Evolutionary conservation across 2,113 vertebrate species (phyloP).

Genomic region (Colinus virginianus): DNA sequence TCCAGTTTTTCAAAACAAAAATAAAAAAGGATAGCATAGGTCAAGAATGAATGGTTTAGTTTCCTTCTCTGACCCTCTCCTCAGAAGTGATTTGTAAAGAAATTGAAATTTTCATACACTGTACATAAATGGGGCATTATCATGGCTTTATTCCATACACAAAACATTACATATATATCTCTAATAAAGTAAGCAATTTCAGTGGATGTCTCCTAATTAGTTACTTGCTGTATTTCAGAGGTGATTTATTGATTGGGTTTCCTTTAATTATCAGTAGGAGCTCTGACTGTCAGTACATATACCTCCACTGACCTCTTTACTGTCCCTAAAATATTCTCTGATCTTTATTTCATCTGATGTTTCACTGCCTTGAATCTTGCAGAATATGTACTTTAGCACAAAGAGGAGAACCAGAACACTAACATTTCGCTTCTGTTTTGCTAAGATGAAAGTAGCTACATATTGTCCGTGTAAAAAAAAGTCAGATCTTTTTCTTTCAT

Average conservation of each 20-base stretch:
- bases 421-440: not conserved
- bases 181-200: conserved; percentile 46
- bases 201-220: not conserved
- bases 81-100: conserved; percentile 42
- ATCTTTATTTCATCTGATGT: not conserved
- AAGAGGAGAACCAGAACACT: not conserved
- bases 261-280: conserved; percentile 35
- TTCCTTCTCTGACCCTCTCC: not conserved
- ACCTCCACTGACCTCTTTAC: not conserved
- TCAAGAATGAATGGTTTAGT: conserved; percentile 21
- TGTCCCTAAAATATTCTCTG: not conserved
- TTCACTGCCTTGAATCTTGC: not conserved
- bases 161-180: conserved; percentile 30
- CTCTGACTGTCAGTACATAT: not conserved
- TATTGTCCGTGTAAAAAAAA: not conserved
- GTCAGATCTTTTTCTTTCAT: not conserved
- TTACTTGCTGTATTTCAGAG: conserved; percentile 27
- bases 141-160: conserved; percentile 36
- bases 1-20: conserved; percentile 25
- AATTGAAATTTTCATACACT: conserved; percentile 45
- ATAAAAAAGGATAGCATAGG: not conserved
- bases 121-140: conserved; percentile 32
- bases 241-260: conserved; percentile 46
- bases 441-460: not conserved
- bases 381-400: not conserved